Percentiles rank a stretch among this genome's conserved stretches.
Evolutionary conservation across 2,113 vertebrate species (phyloP).

Genomic region (Picathartes gymnocephalus): DNA sequence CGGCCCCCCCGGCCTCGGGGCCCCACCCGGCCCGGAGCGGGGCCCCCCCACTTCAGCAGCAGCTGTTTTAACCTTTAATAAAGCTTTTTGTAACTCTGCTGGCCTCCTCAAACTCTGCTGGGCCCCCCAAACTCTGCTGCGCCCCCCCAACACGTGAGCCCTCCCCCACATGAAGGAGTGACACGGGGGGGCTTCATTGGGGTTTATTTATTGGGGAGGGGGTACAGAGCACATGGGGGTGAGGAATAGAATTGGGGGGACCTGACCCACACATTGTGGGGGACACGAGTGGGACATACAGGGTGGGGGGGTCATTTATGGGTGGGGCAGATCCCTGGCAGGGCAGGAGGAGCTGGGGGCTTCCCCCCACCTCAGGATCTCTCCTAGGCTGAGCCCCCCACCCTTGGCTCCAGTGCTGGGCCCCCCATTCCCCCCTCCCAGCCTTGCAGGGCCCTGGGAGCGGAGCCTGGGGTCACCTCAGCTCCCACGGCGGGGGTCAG

Average conservation of each 20-base stretch:
- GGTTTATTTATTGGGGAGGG: not conserved
- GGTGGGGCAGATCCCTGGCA: too few species aligned
- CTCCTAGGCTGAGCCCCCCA: not conserved
- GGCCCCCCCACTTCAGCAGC: not conserved
- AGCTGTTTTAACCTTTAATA: slow-evolving; percentile 52
- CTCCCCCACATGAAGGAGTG: not conserved
- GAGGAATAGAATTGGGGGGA: not conserved
- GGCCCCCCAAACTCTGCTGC: not conserved
- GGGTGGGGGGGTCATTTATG: too few species aligned
- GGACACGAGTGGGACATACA: not conserved
- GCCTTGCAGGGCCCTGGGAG: not conserved
- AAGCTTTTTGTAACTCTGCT: slow-evolving; percentile 59
- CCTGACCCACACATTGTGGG: not conserved
- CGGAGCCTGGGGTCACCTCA: not conserved
- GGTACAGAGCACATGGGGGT: not conserved
- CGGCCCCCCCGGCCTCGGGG: not conserved
- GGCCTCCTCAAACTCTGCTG: too few species aligned
- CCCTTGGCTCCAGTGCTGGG: not conserved
- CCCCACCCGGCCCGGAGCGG: not conserved
- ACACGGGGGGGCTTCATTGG: not conserved
- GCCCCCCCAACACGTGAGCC: not conserved
- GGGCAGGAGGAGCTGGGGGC: not conserved
- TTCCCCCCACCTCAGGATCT: too few species aligned
- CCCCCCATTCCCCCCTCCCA: too few species aligned
- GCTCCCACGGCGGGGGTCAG: not conserved